These are phyloP conservation scores for Marmota flaviventris DNA, from an alignment of 2,113 vertebrate species.

Conservation along the genomic window DNA sequence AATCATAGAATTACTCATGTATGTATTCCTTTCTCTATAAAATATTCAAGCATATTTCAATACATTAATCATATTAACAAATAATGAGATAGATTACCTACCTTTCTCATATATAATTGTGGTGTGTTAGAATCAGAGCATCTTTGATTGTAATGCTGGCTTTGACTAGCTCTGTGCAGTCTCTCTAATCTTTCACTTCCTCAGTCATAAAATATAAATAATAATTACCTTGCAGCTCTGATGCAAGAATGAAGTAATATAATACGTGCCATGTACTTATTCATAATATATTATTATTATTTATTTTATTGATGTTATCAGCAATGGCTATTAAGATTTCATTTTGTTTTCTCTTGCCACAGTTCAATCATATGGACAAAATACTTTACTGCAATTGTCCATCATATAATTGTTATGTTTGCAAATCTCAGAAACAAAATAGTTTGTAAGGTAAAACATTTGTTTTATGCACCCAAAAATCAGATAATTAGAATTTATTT, in stretches of 20 bases:
- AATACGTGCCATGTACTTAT: neutral
- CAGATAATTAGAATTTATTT: neutral
- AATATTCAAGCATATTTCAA: neutral
- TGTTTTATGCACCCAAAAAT: neutral
- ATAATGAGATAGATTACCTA: neutral
- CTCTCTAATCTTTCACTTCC: neutral
- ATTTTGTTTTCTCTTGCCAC: neutral
- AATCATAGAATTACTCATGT: neutral
- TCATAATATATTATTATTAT: neutral
- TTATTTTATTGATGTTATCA: neutral
- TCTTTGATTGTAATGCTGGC: neutral
- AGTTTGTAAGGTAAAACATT: neutral
- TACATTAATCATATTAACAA: neutral
- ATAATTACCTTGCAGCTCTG: neutral
- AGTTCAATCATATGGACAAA: neutral
- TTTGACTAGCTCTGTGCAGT: neutral
- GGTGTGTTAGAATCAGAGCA: neutral
- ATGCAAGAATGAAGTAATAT: neutral
- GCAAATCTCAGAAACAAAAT: conserved; percentile 28
- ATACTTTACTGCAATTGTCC: neutral
- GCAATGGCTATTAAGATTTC: neutral
- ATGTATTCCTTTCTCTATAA: neutral
- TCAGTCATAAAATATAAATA: neutral
- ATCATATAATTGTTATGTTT: neutral
- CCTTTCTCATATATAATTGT: neutral